Evolutionary conservation across 2,888 invertebrate species (phyloP).

Genomic region (Emmelina monodactyla): DNA sequence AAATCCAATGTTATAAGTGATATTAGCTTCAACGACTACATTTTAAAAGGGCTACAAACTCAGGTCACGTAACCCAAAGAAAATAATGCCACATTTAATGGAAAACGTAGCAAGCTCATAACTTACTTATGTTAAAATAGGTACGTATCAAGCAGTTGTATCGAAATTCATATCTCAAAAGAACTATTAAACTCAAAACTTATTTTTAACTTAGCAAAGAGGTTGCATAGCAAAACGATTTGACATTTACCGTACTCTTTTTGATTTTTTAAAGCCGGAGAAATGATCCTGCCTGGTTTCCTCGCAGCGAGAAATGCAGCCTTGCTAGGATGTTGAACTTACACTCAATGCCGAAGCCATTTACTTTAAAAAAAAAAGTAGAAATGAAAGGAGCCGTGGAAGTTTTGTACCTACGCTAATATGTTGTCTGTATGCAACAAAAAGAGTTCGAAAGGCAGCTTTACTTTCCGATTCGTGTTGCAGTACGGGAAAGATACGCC

Average conservation of each 20-base stretch:
- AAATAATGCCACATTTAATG: too few relatives aligned
- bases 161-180: neutral
- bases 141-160: neutral
- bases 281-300: conserved; percentile 48
- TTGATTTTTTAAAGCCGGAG: conserved; percentile 35
- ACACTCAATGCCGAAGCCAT: conserved; percentile 20
- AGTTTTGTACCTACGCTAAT: too few relatives aligned
- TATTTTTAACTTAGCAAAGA: neutral
- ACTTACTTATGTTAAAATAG: neutral
- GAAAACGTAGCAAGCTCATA: too few relatives aligned
- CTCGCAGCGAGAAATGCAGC: conserved; percentile 45
- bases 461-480: too few relatives aligned
- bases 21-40: too few relatives aligned
- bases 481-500: too few relatives aligned
- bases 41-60: too few relatives aligned
- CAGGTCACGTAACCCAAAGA: too few relatives aligned
- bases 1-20: too few relatives aligned
- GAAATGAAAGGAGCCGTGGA: too few relatives aligned
- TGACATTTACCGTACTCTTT: conserved; percentile 25
- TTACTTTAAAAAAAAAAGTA: conserved; percentile 27
- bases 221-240: conserved; percentile 13
- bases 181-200: conserved; percentile 1
- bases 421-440: too few relatives aligned
- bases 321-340: conserved; percentile 46
- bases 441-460: too few relatives aligned